Conservation (phyloP, 2,113 vertebrate species). For the Aplodontia rufa region DNA sequence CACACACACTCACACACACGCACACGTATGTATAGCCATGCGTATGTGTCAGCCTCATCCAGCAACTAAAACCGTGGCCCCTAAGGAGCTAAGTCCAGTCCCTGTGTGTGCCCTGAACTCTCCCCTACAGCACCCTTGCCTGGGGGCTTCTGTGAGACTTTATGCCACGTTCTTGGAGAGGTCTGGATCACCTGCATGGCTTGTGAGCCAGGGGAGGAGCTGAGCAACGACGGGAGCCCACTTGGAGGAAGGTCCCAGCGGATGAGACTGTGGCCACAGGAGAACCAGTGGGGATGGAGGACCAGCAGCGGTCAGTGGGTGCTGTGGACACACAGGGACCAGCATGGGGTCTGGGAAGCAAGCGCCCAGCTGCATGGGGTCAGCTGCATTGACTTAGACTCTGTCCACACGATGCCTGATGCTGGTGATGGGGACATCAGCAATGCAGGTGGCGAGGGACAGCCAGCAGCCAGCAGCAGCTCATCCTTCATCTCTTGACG, state of each 20-base stretch:
- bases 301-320: constrained; percentile 92
- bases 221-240: constrained; percentile 93
- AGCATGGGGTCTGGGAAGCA: constrained; percentile 93
- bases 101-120: constrained; percentile 59
- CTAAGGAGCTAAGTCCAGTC: constrained; percentile 81
- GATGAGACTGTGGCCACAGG: constrained; percentile 90
- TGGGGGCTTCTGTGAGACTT: constrained; percentile 64
- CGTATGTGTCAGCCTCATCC: constrained; percentile 57
- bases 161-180: constrained; percentile 83
- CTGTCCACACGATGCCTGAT: constrained; percentile 84
- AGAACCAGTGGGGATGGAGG: constrained; percentile 90
- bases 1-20: constrained; percentile 69
- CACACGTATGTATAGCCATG: constrained; percentile 78
- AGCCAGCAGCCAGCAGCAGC: constrained; percentile 90
- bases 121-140: background rate
- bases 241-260: constrained; percentile 88
- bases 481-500: constrained; percentile 95
- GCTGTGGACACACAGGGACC: constrained; percentile 92
- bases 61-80: constrained; percentile 59
- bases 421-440: constrained; percentile 92
- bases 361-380: constrained; percentile 90
- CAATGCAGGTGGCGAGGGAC: constrained; percentile 91
- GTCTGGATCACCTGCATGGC: constrained; percentile 84
- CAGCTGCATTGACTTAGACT: constrained; percentile 84
- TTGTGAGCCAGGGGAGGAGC: constrained; percentile 86